Evolutionary conservation across 2,113 vertebrate genomes (phyloP), one percentile per base, ranked within the genome.

Genomic region (Platichthys flesus): DNA sequence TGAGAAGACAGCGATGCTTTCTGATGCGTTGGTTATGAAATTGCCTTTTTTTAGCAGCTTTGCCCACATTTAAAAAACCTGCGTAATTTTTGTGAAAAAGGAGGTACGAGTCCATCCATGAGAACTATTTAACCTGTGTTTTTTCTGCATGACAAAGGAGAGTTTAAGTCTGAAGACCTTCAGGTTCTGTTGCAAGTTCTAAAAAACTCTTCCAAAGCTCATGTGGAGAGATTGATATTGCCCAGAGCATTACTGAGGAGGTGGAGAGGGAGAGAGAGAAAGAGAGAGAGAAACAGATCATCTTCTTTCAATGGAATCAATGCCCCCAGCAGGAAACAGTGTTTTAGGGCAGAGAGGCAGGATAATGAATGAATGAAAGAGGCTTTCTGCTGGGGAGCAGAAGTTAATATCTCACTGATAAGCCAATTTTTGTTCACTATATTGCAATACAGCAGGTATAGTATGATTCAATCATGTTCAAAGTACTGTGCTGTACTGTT

Each of bases 221-320:
- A 70, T 10, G 31, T 58, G n/a, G 55, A 21, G 28, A 66, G 42
- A 47, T 21, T 9, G 52, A 54, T 2, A 9, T 51, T 51, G 47
- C 20, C 47, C 47, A 51, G 18, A 47, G 45, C 45, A 16, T 14
- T 15, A 47, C 45, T 13, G 24, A 14, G 31, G 28, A 18, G 52
- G 24, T 28, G 3, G 21, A 55, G 24, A 37, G 40, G 31, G n/a
- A 60, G 15, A 56, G 10, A 8, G 35, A 9, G 60, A 6, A 3
- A 58, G 4, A 76, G 35, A 62, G n/a, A 56, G n/a, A 45, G 21
- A 54, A 13, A 60, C 56, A 66, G 13, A 26, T 67, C 52, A 74
- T 80, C 72, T 78, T 73, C 56, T 71, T 52, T 78, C 47, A 57
- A 31, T 63, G 67, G 80, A 63, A 81, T 81, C 79, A 81, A 81